Evolutionary conservation across 2,888 invertebrate species (phyloP).

Genomic region (Unio delphinus): DNA sequence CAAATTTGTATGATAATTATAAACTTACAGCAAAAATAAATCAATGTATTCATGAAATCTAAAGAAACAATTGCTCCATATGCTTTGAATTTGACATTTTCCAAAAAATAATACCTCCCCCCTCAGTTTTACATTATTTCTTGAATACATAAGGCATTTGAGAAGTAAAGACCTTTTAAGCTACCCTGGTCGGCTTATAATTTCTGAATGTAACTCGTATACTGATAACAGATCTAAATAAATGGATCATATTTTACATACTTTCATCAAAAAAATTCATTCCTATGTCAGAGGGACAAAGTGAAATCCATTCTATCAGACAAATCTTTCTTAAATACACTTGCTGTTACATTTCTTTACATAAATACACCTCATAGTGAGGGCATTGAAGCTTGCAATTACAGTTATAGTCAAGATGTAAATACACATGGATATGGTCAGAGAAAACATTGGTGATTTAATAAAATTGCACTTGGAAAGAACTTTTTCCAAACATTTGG

Average conservation of each 20-base stretch:
- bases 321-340: constrained; percentile 2
- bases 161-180: neutral
- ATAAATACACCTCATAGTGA: constrained; percentile 11
- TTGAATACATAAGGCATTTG: neutral
- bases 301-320: constrained; percentile 2
- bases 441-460: constrained; percentile 1
- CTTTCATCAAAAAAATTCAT: neutral
- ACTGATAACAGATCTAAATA: neutral
- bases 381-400: constrained; percentile 10
- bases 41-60: too few relatives aligned
- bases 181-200: constrained; percentile 2
- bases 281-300: constrained; percentile 11
- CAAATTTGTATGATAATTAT: too few relatives aligned
- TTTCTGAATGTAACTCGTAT: constrained; percentile 3
- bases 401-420: neutral
- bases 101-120: too few relatives aligned
- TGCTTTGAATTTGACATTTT: too few relatives aligned
- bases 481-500: constrained; percentile 2
- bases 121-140: too few relatives aligned
- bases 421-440: neutral
- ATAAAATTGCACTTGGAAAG: constrained; percentile 8
- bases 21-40: too few relatives aligned
- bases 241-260: too few relatives aligned
- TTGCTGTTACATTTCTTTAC: constrained; percentile 4
- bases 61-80: too few relatives aligned